A percentile compares a stretch with the other conserved stretches of the same genome.
Evolutionary conservation across 2,113 vertebrate genomes (phyloP).

Genomic region (Odocoileus hemionus): DNA sequence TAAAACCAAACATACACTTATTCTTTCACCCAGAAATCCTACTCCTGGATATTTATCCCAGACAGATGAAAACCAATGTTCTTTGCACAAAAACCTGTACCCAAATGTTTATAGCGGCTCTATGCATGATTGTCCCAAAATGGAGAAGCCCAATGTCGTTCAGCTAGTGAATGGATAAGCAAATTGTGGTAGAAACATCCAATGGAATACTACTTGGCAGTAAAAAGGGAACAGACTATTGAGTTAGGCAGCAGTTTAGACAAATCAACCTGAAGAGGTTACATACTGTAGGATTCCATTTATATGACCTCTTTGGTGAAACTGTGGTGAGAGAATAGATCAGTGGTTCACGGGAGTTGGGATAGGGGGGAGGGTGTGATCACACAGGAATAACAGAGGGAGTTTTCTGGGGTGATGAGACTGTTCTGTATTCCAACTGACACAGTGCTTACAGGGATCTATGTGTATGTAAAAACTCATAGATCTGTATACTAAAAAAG

Average conservation of each 20-base stretch:
- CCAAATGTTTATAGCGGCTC: neutral
- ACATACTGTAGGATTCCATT: neutral
- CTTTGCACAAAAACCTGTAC: neutral
- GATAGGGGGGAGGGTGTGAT: neutral
- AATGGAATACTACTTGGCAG: neutral
- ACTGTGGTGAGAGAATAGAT: neutral
- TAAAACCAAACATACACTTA: neutral
- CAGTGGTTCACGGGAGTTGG: neutral
- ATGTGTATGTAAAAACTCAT: neutral
- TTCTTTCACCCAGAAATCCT: neutral
- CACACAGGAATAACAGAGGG: neutral
- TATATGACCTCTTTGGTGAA: constrained; percentile 14
- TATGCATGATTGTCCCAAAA: neutral
- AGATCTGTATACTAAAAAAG: neutral
- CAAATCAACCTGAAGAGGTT: neutral
- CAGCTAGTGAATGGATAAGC: neutral
- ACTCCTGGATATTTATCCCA: neutral
- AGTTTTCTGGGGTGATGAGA: neutral
- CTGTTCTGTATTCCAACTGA: neutral
- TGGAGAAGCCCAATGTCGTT: neutral
- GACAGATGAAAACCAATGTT: neutral
- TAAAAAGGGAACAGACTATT: neutral
- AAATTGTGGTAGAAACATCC: neutral
- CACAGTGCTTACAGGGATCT: neutral
- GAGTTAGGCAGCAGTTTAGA: neutral